Evolutionary conservation across 1,140 invertebrate genomes (phyloP), one percentile per base, ranked within the genome.

Genomic region (Drosophila elegans): DNA sequence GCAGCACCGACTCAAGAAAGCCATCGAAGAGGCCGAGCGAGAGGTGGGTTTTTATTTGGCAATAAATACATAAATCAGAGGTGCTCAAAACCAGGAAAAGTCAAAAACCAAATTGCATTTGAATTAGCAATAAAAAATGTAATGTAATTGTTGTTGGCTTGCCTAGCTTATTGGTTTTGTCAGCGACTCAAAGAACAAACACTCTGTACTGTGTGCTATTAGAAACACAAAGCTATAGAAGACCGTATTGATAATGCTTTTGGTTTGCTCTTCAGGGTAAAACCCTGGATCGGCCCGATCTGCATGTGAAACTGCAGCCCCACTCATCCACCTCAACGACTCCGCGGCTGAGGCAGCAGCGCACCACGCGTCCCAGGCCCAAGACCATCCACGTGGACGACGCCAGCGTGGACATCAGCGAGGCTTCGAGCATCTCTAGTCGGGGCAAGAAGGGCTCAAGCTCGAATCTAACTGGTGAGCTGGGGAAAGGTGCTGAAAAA

Each of bases 1-100:
- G 91, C 96, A 98, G 92, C 97, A 99, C 93, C 97, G 98, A 93
- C 94, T 98, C 78, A 98, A 98, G 90, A 99, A 99, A 93, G 96
- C 97, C 44, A 95, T 97, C 57, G 97, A 98, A 93, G 97, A 98
- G 94, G 96, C 97, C 44, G 97, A 98, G 90, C 94, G 96, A 93
- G 97, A 98, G 94, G 97, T 97, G 90, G 44, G 32, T 69, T 25
- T 16, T 7, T 5, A 27, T 0, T 11, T 3, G 2, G 7, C 29
- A 32, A 6, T 32, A 7, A 7, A 0, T 32, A 32, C 2, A 32
- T 2, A 5, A 0, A 32, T 6, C 6, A 32, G 29, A 5, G 5
- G 13, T n/a, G 57, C 39, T 48, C 56, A 68, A 4, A 27, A 21
- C 16, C 16, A 21, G 16, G 16, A 21, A 21, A 21, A 21, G 16